phyloP scores from a whole-genome alignment of 1,140 invertebrate genomes.

The Phthorimaea operculella region DNA sequence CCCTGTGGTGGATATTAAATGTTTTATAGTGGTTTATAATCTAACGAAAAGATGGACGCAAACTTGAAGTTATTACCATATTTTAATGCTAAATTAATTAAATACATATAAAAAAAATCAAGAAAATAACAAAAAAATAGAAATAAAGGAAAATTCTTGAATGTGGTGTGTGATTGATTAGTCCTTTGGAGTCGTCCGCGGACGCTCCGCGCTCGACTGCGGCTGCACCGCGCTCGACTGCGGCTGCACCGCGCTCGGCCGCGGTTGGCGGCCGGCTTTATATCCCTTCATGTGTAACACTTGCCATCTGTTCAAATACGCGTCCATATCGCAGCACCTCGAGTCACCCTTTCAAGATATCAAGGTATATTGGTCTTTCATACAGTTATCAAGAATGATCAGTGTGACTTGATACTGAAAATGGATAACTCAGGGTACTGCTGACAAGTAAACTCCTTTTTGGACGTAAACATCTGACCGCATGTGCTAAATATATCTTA shows the following conservation, averaged over 20 bases:
- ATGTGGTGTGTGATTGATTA: conserved; percentile 63
- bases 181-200: conserved; percentile 30
- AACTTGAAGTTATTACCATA: conserved; percentile 55
- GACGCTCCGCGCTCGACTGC: conserved; percentile 11
- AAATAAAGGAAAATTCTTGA: conserved; percentile 63
- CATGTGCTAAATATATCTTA: conserved; percentile 26
- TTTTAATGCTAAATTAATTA: conserved; percentile 59
- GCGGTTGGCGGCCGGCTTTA: conserved; percentile 7
- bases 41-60: conserved; percentile 50
- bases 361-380: too few species aligned
- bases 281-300: conserved; percentile 51
- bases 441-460: not conserved
- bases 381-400: too few species aligned
- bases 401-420: not conserved
- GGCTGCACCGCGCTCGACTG: conserved; percentile 9
- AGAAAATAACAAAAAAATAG: conserved; percentile 54
- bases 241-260: conserved; percentile 8
- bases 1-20: conserved; percentile 33
- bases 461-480: conserved; percentile 14
- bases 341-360: not conserved
- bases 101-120: conserved; percentile 47
- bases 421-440: conserved; percentile 10
- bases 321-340: conserved; percentile 13
- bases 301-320: conserved; percentile 55
- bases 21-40: conserved; percentile 40